Conservation (phyloP, 2,888 invertebrate genomes). For the Penaeus monodon region DNA sequence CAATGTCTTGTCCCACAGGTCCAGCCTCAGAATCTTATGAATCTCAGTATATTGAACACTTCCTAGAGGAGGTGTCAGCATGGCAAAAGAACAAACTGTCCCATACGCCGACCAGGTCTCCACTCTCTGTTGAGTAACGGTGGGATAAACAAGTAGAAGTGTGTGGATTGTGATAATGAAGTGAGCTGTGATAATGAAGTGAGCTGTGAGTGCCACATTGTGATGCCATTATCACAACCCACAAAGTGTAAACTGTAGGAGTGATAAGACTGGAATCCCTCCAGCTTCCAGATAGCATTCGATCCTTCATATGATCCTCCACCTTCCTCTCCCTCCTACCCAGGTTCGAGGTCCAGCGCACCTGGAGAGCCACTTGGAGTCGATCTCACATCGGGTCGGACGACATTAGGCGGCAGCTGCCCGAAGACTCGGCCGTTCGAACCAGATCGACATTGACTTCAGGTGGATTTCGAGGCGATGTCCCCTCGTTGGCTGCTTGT, state of each 20-base stretch:
- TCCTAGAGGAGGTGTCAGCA: slow-evolving; percentile 90
- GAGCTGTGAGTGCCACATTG: too few relatives aligned
- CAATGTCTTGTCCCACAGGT: too few relatives aligned
- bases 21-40: slow-evolving; percentile 94
- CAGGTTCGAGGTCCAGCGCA: slow-evolving; percentile 91
- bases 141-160: not conserved
- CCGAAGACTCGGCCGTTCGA: slow-evolving; percentile 91
- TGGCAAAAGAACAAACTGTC: slow-evolving; percentile 95
- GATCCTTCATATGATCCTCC: too few relatives aligned
- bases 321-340: too few relatives aligned
- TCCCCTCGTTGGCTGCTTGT: too few relatives aligned
- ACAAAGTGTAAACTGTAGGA: too few relatives aligned
- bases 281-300: too few relatives aligned
- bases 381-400: slow-evolving; percentile 98
- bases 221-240: too few relatives aligned
- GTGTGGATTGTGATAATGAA: too few relatives aligned
- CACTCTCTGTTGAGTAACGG: slow-evolving; percentile 76
- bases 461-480: slow-evolving; percentile 74
- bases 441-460: slow-evolving; percentile 90
- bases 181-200: too few relatives aligned
- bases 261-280: too few relatives aligned
- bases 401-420: slow-evolving; percentile 93
- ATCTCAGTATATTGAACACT: slow-evolving; percentile 96
- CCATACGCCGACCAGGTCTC: slow-evolving; percentile 90
- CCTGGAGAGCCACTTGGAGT: slow-evolving; percentile 97